A percentile compares a stretch with the other conserved stretches of the same genome.
phyloP scores from a whole-genome alignment of 2,113 vertebrate genomes.

The Sisor rabdophorus region DNA sequence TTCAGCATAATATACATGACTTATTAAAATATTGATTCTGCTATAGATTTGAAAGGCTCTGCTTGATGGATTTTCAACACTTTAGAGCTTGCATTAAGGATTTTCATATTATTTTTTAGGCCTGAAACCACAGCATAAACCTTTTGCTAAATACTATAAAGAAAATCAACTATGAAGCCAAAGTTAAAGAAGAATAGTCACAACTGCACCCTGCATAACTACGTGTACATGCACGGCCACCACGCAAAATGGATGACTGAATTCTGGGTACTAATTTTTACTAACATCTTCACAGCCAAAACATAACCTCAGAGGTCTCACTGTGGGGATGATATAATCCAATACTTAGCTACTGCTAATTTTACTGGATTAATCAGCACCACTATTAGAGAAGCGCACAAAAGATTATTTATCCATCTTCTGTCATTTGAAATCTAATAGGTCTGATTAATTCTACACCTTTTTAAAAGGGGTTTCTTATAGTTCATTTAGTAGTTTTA shows the following conservation, averaged over 20 bases:
- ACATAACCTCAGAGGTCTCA: conserved; percentile 44
- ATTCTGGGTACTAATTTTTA: conserved; percentile 43
- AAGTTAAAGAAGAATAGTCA: conserved; percentile 25
- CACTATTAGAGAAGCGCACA: conserved; percentile 1
- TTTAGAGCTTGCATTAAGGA: conserved; percentile 41
- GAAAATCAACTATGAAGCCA: conserved; percentile 31
- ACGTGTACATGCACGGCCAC: conserved; percentile 44
- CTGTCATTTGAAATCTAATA: neutral
- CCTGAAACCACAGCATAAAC: conserved; percentile 23
- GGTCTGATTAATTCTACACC: neutral
- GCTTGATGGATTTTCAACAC: conserved; percentile 44
- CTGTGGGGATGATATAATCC: conserved; percentile 48
- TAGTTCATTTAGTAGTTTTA: neutral
- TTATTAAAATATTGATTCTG: conserved; percentile 22
- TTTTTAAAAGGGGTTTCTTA: neutral
- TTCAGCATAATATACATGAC: neutral
- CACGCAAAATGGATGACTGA: conserved; percentile 47
- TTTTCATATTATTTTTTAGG: conserved; percentile 46
- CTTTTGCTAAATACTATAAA: conserved; percentile 47
- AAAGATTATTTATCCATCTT: conserved; percentile 31
- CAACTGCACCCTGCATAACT: conserved; percentile 33
- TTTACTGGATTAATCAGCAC: conserved; percentile 41
- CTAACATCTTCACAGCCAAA: conserved; percentile 40
- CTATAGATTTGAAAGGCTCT: conserved; percentile 41
- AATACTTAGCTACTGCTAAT: conserved; percentile 50